Evolutionary conservation across 2,797 vertebrate genomes (phyloP).

Genomic region (Scarus forsteni): DNA sequence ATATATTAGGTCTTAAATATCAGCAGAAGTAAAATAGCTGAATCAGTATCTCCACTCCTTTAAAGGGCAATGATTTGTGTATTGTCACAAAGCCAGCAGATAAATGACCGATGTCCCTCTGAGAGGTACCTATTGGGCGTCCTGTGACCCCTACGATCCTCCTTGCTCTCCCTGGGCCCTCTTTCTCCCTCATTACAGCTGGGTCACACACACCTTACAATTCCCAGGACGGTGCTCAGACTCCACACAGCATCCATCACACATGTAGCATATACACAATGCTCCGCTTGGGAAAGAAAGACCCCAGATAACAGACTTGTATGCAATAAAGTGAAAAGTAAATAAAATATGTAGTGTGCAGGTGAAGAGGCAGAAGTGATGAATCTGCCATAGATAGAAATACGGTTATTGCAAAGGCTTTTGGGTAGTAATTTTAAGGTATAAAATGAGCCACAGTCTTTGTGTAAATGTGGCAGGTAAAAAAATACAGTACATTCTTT

Average conservation of each 20-base stretch:
- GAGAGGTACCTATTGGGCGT: conserved; percentile 18
- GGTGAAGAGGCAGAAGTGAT: conserved; percentile 11
- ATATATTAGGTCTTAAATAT: too few species aligned
- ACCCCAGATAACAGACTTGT: conserved; percentile 20
- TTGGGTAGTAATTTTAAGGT: conserved; percentile 25
- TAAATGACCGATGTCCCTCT: conserved; percentile 29
- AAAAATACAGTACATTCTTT: not conserved
- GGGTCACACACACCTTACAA: conserved; percentile 57
- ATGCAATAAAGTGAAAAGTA: conserved; percentile 16
- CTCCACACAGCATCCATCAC: conserved; percentile 52
- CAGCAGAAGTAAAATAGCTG: not conserved
- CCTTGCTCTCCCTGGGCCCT: conserved; percentile 42
- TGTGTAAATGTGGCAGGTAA: not conserved
- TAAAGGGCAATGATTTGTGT: conserved; percentile 2
- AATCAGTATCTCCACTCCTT: not conserved
- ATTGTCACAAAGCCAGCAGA: conserved; percentile 22
- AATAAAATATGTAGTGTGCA: conserved; percentile 20
- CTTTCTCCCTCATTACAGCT: conserved; percentile 62
- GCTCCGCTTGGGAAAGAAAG: conserved; percentile 1
- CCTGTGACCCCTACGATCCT: conserved; percentile 31
- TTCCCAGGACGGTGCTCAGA: conserved; percentile 56
- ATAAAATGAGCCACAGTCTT: conserved; percentile 17
- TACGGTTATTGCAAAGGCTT: conserved; percentile 24
- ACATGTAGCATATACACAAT: conserved; percentile 5
- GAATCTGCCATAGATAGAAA: conserved; percentile 27